These are phyloP conservation scores for Noctua comes DNA, from an alignment of 2,888 invertebrate species.

Conservation along the genomic window DNA sequence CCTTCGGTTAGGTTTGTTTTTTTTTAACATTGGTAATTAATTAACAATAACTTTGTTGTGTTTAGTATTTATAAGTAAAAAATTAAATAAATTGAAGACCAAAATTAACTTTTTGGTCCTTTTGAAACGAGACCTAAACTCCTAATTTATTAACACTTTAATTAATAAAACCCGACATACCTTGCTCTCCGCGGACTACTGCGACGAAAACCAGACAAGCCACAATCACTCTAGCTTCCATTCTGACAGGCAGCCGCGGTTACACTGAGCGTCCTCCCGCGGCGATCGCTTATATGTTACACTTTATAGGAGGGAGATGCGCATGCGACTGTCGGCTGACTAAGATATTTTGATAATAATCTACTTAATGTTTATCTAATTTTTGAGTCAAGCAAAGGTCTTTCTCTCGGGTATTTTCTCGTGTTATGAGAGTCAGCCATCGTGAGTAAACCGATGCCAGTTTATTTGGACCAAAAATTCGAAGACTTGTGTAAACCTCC, in stretches of 20 bases:
- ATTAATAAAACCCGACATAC: constrained; percentile 36
- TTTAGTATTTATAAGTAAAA: background rate
- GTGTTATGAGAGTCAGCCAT: background rate
- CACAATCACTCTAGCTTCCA: constrained; percentile 51
- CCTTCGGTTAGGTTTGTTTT: background rate
- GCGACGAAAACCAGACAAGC: constrained; percentile 38
- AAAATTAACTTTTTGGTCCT: background rate
- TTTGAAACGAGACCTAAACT: background rate
- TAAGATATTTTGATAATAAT: constrained; percentile 15
- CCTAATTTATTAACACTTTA: constrained; percentile 8
- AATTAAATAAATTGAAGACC: background rate
- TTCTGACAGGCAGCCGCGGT: constrained; percentile 35
- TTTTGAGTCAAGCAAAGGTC: constrained; percentile 19
- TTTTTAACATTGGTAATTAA: no score
- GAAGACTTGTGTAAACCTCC: background rate
- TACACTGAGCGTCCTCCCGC: constrained; percentile 35
- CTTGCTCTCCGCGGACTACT: constrained; percentile 45
- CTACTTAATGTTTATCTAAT: constrained; percentile 13
- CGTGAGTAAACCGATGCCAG: background rate
- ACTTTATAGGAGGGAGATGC: constrained; percentile 39
- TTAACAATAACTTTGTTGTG: background rate
- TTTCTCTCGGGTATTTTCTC: background rate
- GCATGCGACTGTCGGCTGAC: constrained; percentile 35
- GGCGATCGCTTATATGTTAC: constrained; percentile 49
- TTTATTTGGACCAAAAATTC: background rate